Conservation (phyloP, 1,140 invertebrate species). For the Procambarus clarkii region DNA sequence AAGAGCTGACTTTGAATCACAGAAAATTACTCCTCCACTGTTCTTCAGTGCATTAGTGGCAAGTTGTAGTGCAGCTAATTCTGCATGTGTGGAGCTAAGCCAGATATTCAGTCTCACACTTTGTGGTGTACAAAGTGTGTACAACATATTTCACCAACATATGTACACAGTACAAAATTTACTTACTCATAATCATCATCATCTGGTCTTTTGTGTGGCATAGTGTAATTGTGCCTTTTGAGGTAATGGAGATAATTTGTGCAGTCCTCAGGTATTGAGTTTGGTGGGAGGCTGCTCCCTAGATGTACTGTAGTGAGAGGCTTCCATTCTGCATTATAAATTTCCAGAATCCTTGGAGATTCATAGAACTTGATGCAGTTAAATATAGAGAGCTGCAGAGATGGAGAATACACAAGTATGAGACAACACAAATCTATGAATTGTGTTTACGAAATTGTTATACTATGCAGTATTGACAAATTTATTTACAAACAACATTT, state of each 20-base stretch:
- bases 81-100: no score
- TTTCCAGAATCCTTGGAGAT: constrained; percentile 19
- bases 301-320: constrained; percentile 29
- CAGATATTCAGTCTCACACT: background rate
- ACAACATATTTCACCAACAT: background rate
- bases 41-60: no score
- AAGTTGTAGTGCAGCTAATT: no score
- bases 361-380: constrained; percentile 61
- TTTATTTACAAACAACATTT: no score
- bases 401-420: background rate
- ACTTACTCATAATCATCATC: constrained; percentile 57
- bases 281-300: constrained; percentile 18
- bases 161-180: background rate
- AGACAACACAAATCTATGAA: background rate
- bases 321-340: constrained; percentile 41
- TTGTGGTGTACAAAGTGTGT: background rate
- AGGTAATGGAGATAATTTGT: constrained; percentile 63
- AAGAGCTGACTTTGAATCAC: no score
- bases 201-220: background rate
- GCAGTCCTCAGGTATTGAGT: constrained; percentile 66
- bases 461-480: no score
- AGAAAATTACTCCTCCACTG: no score
- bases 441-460: no score
- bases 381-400: constrained; percentile 57
- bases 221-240: constrained; percentile 21